Evolutionary conservation across 2,797 vertebrate species (phyloP), one percentile per base, ranked within the genome.

Genomic region (Pachyuromys duprasi): DNA sequence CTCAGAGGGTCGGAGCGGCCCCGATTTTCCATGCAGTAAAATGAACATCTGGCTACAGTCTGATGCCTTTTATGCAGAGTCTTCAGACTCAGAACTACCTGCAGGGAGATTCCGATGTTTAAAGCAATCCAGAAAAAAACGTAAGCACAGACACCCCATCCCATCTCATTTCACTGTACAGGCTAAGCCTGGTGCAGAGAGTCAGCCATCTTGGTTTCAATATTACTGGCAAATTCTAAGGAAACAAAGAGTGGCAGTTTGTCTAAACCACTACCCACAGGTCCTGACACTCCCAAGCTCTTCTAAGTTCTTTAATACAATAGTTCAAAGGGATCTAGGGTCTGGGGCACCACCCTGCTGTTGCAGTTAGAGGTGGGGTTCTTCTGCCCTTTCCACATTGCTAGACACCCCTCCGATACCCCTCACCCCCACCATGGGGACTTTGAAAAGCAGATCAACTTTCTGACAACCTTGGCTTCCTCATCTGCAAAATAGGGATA

Each of bases 1-100:
- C 84, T 45, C 60, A 26, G 42, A 89, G 62, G 89, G 31, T 83
- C 94, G 89, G 79, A 60, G 13, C 72, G 76, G 89, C 78, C 81
- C 69, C 31, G 45, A 49, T 91, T 90, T 97, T 98, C 97, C 97
- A 96, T 94, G 87, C 96, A 97, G 93, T 97, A 97, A 97, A 97
- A 97, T 94, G 95, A 95, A 94, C 97, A 97, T 90, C 94, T 96
- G 97, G 94, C 67, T 62, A 67, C 83, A 26, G 36, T n/a, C 17
- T 36, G 74, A 42, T 74, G 84, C 62, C 80, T 88, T 86, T 88
- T 86, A 18, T 31, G 65, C 42, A 31, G 6, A 4, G 31, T 55
- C 86, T 86, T 70, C 91, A 72, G 76, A 65, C 24, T 89, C 65
- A 33, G 0, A 57, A 36, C 76, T 28, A 92, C 81, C 53, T 95